Evolutionary conservation across 2,888 invertebrate genomes (phyloP).

Genomic region (Rotaria socialis): DNA sequence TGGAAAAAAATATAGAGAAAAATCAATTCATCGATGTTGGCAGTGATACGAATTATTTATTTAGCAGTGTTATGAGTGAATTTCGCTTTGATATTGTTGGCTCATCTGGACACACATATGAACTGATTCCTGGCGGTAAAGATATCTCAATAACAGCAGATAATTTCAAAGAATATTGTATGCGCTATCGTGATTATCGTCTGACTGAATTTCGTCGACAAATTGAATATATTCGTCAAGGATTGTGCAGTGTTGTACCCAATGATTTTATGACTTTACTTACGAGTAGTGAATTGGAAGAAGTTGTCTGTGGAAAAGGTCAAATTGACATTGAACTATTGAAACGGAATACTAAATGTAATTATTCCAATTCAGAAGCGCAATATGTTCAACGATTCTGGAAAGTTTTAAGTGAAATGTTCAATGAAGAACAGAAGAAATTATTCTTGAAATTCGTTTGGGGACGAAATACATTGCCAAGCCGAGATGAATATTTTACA

Average conservation of each 20-base stretch:
- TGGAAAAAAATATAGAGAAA: too few species aligned
- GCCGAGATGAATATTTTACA: not conserved
- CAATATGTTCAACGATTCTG: not conserved
- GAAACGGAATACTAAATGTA: too few species aligned
- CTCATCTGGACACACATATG: not conserved
- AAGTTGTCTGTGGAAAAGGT: not conserved
- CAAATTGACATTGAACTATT: not conserved
- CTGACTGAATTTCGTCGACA: not conserved
- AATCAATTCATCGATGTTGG: too few species aligned
- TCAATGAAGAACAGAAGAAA: not conserved
- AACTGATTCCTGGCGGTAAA: not conserved
- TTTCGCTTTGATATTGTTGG: not conserved
- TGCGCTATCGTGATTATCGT: not conserved
- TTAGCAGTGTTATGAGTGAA: too few species aligned
- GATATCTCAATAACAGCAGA: not conserved
- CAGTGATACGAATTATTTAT: not conserved
- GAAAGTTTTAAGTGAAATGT: not conserved
- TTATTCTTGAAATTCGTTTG: slow-evolving; percentile 2
- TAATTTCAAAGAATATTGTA: not conserved
- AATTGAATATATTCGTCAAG: slow-evolving; percentile 3
- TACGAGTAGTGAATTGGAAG: not conserved
- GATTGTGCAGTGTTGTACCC: not conserved
- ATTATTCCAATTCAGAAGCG: too few species aligned
- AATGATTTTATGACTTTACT: not conserved
- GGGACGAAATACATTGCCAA: not conserved